Evolutionary conservation across 2,888 invertebrate genomes (phyloP).

Genomic region (Melieria picta): DNA sequence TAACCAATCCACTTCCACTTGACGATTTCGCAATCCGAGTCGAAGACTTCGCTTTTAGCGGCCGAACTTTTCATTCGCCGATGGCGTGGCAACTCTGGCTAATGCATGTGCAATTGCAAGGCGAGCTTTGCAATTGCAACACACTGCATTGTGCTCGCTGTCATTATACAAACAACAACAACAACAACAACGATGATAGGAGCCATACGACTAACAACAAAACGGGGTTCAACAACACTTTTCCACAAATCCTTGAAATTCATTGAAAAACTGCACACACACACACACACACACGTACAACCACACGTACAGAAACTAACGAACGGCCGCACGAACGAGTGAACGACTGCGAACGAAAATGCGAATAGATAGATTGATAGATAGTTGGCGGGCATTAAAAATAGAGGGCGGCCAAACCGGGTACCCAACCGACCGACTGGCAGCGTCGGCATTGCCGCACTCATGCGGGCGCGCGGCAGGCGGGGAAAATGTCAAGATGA

Average conservation of each 20-base stretch:
- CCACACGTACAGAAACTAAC: conserved; percentile 22
- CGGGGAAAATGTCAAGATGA: conserved; percentile 34
- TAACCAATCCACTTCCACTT: no score
- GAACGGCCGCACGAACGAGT: conserved; percentile 12
- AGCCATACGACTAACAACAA: conserved; percentile 14
- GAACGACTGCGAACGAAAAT: conserved; percentile 7
- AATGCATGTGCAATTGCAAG: no score
- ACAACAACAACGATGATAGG: no score
- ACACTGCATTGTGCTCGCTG: conserved; percentile 26
- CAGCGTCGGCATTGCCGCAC: no score
- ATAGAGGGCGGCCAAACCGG: conserved; percentile 23
- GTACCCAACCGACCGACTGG: conserved; percentile 7
- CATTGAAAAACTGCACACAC: conserved; percentile 53
- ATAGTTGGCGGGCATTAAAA: background rate
- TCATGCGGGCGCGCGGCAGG: no score
- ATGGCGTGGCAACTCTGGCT: conserved; percentile 21
- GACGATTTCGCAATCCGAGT: no score
- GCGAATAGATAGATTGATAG: background rate
- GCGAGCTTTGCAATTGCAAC: conserved; percentile 24
- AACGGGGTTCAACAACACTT: conserved; percentile 60
- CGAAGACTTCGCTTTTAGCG: background rate
- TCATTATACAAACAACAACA: no score
- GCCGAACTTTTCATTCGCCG: background rate
- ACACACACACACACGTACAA: conserved; percentile 24
- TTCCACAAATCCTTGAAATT: conserved; percentile 62